Evolutionary conservation across 2,797 vertebrate species (phyloP).

Genomic region (Diplodus puntazzo): DNA sequence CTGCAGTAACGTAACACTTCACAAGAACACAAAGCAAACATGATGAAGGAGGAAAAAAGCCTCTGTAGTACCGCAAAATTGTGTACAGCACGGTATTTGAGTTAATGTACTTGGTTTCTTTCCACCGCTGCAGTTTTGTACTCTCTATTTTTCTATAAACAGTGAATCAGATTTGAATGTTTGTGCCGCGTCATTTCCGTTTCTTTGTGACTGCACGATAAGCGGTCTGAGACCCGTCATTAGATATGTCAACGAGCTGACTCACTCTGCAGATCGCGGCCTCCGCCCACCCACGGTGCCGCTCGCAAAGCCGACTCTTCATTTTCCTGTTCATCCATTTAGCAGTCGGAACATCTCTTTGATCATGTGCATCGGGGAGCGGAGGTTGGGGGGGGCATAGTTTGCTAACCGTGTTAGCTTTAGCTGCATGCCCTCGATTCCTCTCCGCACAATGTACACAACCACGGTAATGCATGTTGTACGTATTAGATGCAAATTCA

Average conservation of each 20-base stretch:
- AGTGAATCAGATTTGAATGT: not conserved
- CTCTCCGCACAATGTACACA: not conserved
- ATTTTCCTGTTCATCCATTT: slow-evolving; percentile 35
- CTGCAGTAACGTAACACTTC: no score
- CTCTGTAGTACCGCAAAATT: no score
- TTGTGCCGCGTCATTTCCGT: not conserved
- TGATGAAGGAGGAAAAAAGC: no score
- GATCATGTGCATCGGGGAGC: slow-evolving; percentile 38
- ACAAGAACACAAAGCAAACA: no score
- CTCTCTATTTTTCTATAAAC: no score
- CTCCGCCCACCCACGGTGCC: not conserved
- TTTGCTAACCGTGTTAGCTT: slow-evolving; percentile 43
- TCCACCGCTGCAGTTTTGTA: no score
- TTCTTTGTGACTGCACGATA: slow-evolving; percentile 10
- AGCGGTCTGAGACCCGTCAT: slow-evolving; percentile 31
- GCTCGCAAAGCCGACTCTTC: slow-evolving; percentile 18
- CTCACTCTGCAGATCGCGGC: not conserved
- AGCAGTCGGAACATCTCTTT: slow-evolving; percentile 44
- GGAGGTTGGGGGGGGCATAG: slow-evolving; percentile 20
- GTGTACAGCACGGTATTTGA: no score
- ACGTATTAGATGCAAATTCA: not conserved
- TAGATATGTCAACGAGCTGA: slow-evolving; percentile 19
- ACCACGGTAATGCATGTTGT: not conserved
- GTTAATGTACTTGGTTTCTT: no score
- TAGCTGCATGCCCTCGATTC: slow-evolving; percentile 12